phyloP scores from a whole-genome alignment of 1,140 invertebrate species.

The Caenorhabditis tropicalis region DNA sequence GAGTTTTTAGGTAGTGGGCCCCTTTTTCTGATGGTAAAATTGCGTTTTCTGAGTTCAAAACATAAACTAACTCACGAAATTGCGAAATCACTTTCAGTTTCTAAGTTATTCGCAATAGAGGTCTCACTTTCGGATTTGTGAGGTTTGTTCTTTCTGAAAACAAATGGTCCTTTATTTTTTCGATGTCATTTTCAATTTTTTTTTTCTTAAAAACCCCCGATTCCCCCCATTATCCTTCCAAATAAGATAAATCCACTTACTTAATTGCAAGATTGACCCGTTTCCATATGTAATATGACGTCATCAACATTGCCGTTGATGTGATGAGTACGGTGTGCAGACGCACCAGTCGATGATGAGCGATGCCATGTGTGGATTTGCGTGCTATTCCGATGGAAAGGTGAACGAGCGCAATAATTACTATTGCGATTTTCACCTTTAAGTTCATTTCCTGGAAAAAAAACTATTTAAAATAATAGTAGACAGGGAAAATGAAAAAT shows the following conservation, averaged over 20 bases:
- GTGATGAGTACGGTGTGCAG: slow-evolving; percentile 32
- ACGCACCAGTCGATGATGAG: slow-evolving; percentile 47
- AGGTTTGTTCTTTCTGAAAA: slow-evolving; percentile 21
- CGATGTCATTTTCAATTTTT: no score
- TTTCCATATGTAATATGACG: slow-evolving; percentile 49
- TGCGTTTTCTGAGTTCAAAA: background rate
- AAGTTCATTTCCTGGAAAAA: slow-evolving; percentile 32
- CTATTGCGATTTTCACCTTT: background rate
- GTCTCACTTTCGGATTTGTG: background rate
- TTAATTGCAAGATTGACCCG: slow-evolving; percentile 9
- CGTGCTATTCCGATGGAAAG: background rate
- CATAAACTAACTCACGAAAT: background rate
- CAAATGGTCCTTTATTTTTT: background rate
- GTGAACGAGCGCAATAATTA: background rate
- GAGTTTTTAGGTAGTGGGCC: background rate
- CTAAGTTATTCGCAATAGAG: background rate
- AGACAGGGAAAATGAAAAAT: background rate
- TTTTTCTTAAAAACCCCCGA: no score
- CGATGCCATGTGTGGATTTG: slow-evolving; percentile 19
- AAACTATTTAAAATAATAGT: no score
- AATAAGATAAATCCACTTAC: slow-evolving; percentile 4
- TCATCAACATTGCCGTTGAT: background rate
- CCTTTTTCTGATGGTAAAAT: background rate
- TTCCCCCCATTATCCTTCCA: no score
- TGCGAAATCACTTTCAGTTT: slow-evolving; percentile 28